phyloP scores from a whole-genome alignment of 2,888 invertebrate species.

The Microplitis deprimator region DNA sequence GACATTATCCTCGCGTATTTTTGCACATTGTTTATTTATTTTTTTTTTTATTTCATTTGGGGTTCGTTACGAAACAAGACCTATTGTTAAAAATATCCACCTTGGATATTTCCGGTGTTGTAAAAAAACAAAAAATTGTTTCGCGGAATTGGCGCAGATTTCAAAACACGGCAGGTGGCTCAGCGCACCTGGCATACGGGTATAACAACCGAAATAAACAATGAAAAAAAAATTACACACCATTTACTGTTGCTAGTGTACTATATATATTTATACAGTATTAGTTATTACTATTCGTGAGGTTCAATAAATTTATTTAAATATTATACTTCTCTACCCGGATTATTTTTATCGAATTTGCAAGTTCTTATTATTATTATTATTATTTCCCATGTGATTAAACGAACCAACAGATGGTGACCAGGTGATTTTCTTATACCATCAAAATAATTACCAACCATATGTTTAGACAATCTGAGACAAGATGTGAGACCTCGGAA shows the following conservation, averaged over 20 bases:
- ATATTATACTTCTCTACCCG: neutral
- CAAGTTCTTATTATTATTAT: neutral
- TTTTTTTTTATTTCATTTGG: neutral
- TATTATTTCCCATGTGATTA: neutral
- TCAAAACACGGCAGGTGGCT: slow-evolving; percentile 20
- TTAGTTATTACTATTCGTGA: too few relatives aligned
- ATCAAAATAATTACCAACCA: slow-evolving; percentile 28
- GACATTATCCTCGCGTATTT: neutral
- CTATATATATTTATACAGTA: too few relatives aligned
- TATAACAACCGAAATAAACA: neutral
- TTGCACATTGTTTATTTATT: neutral
- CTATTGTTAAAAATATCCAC: slow-evolving; percentile 8
- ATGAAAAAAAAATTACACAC: slow-evolving; percentile 1
- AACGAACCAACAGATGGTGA: slow-evolving; percentile 26
- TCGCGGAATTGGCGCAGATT: slow-evolving; percentile 25
- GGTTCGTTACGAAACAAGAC: neutral
- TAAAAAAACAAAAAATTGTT: slow-evolving; percentile 17
- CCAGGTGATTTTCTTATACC: slow-evolving; percentile 31
- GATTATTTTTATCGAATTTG: slow-evolving; percentile 7
- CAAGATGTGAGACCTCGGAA: neutral
- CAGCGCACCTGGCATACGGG: slow-evolving; percentile 19
- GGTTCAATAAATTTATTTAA: neutral
- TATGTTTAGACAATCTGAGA: slow-evolving; percentile 11
- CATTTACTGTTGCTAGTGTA: neutral
- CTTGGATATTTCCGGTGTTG: neutral